Base-by-base conservation (phyloP, 2,113 vertebrate genomes). In the Tinamus guttatus region DNA sequence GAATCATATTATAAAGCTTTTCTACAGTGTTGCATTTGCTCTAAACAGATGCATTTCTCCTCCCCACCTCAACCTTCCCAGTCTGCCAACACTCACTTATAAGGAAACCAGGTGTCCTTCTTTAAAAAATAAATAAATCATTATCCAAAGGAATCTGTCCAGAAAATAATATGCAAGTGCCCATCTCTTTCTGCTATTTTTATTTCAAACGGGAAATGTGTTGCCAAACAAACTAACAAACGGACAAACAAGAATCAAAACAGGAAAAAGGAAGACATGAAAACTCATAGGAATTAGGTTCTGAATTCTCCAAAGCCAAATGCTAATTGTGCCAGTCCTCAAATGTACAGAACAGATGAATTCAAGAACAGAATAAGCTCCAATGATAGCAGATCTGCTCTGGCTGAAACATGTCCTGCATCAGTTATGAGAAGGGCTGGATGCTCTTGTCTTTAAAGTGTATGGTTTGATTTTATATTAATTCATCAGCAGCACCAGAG, bases 141-240 rank as follows among this genome's bases (percentile, higher is more conserved):
- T 17, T 90, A 40, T 84, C 91, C 73, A 86, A 88, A 92, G 52
- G 77, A 94, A 86, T 88, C 73, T 69, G 52, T 90, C 80, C 94
- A 95, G 82, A 51, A 94, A 83, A 95, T 82, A 94, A 49, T 22
- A 49, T 91, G 62, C 43, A 79, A 87, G 43, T 81, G 34, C 92
- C 92, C 52, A 76, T 93, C 73, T 30, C 41, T 67, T 41, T 96
- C 68, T 71, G 41, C 69, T 94, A 93, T 95, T 96, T 96, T 86
- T 76, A 70, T 92, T 90, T 75, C 25, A 68, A 93, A 76, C 32
- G 52, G 84, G 93, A 91, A 93, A 88, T 78, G 83, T 86, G 56
- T 93, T 96, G 80, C 87, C 75, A 95, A 97, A 95, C 91, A 96
- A 95, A 86, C 76, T 83, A 95, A 87, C 73, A 78, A 95, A 95